These are phyloP conservation scores for Molanna angustata DNA, from an alignment of 2,888 invertebrate species.

Conservation along the genomic window DNA sequence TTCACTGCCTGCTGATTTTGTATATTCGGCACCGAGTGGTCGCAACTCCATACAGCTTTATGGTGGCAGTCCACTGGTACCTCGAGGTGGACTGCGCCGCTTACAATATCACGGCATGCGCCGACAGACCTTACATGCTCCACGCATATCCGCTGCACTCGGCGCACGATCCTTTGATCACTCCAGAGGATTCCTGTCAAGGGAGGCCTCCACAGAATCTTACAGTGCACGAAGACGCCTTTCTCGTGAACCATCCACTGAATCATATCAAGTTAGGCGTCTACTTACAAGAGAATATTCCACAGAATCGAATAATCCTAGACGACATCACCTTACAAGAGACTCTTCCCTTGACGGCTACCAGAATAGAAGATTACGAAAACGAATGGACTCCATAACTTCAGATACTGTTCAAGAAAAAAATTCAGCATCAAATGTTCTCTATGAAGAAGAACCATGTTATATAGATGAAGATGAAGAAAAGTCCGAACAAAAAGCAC, in stretches of 20 bases:
- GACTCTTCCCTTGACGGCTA: conserved; percentile 32
- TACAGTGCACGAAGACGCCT: conserved; percentile 26
- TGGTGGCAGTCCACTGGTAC: conserved; percentile 39
- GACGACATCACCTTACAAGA: conserved; percentile 29
- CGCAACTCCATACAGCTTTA: conserved; percentile 35
- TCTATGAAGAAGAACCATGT: conserved; percentile 55
- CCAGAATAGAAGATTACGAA: conserved; percentile 39
- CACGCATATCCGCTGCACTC: conserved; percentile 33
- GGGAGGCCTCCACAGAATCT: conserved; percentile 31
- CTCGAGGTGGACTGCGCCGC: conserved; percentile 43
- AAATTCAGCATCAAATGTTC: conserved; percentile 40
- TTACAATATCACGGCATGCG: conserved; percentile 42
- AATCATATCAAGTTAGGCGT: conserved; percentile 29
- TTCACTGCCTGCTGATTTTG: conserved; percentile 82
- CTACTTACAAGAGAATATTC: conserved; percentile 29
- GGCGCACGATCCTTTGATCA: conserved; percentile 27
- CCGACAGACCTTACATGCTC: conserved; percentile 59
- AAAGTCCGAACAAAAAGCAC: conserved; percentile 27
- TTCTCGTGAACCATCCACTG: conserved; percentile 28
- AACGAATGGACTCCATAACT: conserved; percentile 50
- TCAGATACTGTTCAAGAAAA: conserved; percentile 38
- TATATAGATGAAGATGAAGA: conserved; percentile 59
- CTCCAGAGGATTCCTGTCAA: conserved; percentile 28
- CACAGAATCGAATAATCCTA: conserved; percentile 26
- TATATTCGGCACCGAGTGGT: conserved; percentile 70